Base-by-base conservation (phyloP, 2,888 invertebrate species). In the Scaptomyza flava region DNA sequence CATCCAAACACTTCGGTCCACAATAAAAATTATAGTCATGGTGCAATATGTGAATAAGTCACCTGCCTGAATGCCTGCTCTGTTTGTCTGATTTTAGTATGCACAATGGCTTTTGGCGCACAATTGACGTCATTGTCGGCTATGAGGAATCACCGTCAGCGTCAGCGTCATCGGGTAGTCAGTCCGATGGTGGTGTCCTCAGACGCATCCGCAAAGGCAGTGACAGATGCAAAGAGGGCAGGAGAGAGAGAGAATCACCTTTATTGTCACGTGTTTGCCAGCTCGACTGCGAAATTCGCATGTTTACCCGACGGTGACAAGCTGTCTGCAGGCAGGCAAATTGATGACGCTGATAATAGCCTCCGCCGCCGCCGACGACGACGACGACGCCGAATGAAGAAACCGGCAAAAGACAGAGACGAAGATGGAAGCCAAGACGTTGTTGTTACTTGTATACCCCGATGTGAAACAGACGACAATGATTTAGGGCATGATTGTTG, bases 271-370 rank as follows among this genome's bases (percentile, higher is more conserved):
- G 89, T 88, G 81, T 82, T 80, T 84, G 88, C 77, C 81, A 68
- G 84, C 83, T 89, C 89, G 87, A 88, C 88, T 89, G 87, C 86
- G 82, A 89, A 90, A 89, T 90, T 85, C 86, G 78, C 86, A 77
- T 89, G 87, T 78, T 82, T 84, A 77, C 84, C 81, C 77, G 76
- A 79, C 82, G 88, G 88, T 87, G 89, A 85, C 89, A 88, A 83
- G 80, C 85, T 89, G 89, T 89, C 89, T 89, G 85, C 88, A 79
- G 78, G 75, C 85, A 76, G 75, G 75, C 81, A 76, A 86, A 89
- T 87, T 89, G 79, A 86, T 87, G 85, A 86, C 81, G 86, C 71
- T 75, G 83, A 83, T 81, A 83, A 78, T 81, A 79, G 72, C 67
- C 72, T 52, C 57, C 41, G 41, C 9, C 41, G 9, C 3, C 59